phyloP scores from a whole-genome alignment of 2,888 invertebrate species.

The Gasteruption jaculator region DNA sequence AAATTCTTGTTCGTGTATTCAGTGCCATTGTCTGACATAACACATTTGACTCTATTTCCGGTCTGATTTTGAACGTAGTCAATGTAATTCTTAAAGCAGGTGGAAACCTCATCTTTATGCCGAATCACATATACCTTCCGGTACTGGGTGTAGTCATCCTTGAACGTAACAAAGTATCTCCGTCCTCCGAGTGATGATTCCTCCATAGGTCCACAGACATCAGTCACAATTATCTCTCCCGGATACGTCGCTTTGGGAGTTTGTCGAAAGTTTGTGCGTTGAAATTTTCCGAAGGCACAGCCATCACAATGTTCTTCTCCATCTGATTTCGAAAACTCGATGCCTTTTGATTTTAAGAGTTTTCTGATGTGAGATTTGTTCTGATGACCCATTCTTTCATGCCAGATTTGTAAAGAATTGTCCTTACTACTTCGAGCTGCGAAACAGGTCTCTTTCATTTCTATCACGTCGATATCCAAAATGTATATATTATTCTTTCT shows the following conservation, averaged over 20 bases:
- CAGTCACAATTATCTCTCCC: slow-evolving; percentile 15
- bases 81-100: slow-evolving; percentile 13
- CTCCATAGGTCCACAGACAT: slow-evolving; percentile 20
- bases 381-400: slow-evolving; percentile 13
- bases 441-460: not conserved
- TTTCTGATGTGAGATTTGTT: slow-evolving; percentile 7
- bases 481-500: slow-evolving; percentile 7
- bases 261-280: slow-evolving; percentile 16
- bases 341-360: slow-evolving; percentile 1
- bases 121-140: slow-evolving; percentile 12
- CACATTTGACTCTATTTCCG: slow-evolving; percentile 10
- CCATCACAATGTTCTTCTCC: slow-evolving; percentile 14
- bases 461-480: slow-evolving; percentile 6
- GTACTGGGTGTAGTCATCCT: slow-evolving; percentile 16
- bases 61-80: slow-evolving; percentile 11
- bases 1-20: slow-evolving; percentile 14
- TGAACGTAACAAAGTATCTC: slow-evolving; percentile 18
- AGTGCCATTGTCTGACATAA: slow-evolving; percentile 18
- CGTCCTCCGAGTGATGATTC: slow-evolving; percentile 13
- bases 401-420: slow-evolving; percentile 7
- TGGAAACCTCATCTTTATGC: slow-evolving; percentile 14
- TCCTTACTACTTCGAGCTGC: not conserved
- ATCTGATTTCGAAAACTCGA: not conserved
- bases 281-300: slow-evolving; percentile 18
- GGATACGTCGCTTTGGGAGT: slow-evolving; percentile 10